phyloP scores from a whole-genome alignment of 92 coral and sea anemone genomes.

The Galaxea fascicularis region DNA sequence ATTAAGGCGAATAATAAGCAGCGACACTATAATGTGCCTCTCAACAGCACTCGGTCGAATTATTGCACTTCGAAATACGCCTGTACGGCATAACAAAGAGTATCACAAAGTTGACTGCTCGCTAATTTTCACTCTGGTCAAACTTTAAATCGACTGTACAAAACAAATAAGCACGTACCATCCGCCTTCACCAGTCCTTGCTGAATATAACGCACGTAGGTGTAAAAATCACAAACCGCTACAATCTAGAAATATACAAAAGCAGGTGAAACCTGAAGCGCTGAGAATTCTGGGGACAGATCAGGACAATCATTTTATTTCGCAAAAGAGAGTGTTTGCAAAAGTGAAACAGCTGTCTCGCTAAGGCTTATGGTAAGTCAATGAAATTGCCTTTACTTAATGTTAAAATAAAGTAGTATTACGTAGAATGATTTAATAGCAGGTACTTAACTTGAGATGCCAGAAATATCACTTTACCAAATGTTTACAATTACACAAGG shows the following conservation, averaged over 20 bases:
- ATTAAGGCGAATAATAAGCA: no score
- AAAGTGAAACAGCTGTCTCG: no score
- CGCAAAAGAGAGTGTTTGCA: not conserved
- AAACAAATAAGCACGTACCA: slow-evolving; percentile 60
- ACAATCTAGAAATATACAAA: slow-evolving; percentile 70
- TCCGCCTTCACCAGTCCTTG: slow-evolving; percentile 95
- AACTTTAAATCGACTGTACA: no score
- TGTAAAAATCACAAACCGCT: slow-evolving; percentile 95
- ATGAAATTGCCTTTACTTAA: not conserved
- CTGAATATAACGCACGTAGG: slow-evolving; percentile 93
- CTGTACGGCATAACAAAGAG: no score
- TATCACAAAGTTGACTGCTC: no score
- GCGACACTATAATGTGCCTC: no score
- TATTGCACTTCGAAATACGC: no score
- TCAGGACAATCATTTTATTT: no score
- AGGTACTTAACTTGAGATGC: not conserved
- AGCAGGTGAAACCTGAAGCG: not conserved
- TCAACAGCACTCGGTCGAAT: no score
- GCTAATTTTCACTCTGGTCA: no score
- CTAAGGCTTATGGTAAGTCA: not conserved
- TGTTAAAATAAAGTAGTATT: not conserved
- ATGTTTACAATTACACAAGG: no score
- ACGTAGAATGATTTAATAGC: not conserved
- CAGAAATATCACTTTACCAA: not conserved
- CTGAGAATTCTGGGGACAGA: not conserved